Evolutionary conservation across 2,113 vertebrate species (phyloP).

Genomic region (Micronisus gabar): DNA sequence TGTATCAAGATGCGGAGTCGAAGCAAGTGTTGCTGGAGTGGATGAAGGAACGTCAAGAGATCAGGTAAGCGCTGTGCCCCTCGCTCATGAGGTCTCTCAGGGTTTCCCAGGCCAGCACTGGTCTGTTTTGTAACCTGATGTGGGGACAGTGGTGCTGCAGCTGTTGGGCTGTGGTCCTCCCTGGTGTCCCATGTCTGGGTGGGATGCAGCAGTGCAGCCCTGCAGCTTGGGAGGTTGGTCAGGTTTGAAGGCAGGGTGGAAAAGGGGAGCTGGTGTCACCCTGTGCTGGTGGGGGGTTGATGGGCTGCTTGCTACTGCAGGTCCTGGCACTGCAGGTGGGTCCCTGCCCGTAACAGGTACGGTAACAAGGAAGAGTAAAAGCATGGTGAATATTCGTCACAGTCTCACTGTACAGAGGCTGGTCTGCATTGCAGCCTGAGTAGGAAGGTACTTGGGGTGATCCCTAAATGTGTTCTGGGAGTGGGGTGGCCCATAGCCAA

Average conservation of each 20-base stretch:
- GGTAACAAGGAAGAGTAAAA: neutral
- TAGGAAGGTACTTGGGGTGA: neutral
- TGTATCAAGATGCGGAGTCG: conserved; percentile 77
- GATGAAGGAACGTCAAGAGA: conserved; percentile 81
- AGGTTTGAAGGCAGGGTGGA: neutral
- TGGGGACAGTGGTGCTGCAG: neutral
- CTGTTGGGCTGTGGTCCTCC: neutral
- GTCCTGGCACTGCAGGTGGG: neutral
- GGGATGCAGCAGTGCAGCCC: neutral
- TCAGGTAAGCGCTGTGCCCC: conserved; percentile 56
- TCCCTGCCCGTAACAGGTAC: accelerated
- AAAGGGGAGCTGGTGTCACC: neutral
- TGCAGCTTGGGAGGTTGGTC: neutral
- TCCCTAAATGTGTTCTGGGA: neutral
- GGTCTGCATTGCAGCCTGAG: neutral
- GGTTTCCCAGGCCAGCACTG: neutral
- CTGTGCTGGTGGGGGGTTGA: neutral
- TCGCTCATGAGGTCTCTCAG: accelerated
- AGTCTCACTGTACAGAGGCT: neutral
- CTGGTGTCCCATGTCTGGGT: neutral
- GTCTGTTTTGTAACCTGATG: neutral
- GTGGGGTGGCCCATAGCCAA: neutral
- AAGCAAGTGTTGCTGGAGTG: conserved; percentile 77
- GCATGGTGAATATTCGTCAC: neutral
- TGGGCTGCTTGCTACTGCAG: neutral